These are phyloP conservation scores for Geopemphigus sp. DNA, from an alignment of 1,140 invertebrate genomes.

Conservation along the genomic window DNA sequence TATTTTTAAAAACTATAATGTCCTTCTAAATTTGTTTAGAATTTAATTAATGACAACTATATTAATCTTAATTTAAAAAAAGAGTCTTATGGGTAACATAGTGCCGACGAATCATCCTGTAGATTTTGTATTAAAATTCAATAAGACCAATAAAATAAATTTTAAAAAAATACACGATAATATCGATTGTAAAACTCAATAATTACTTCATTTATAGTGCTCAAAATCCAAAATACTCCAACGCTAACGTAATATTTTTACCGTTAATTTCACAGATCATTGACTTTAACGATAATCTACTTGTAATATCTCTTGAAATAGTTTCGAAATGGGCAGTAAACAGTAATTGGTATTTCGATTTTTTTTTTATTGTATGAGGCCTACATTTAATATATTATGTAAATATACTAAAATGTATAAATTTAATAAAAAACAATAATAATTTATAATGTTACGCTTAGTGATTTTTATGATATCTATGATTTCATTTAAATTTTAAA, in stretches of 20 bases:
- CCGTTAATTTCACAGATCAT: constrained; percentile 22
- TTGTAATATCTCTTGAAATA: background rate
- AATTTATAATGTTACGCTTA: background rate
- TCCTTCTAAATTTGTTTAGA: too few species aligned
- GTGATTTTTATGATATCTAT: too few species aligned
- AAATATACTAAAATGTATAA: too few species aligned
- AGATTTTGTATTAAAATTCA: too few species aligned
- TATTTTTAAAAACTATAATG: too few species aligned
- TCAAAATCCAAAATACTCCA: background rate
- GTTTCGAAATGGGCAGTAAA: background rate
- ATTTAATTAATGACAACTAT: too few species aligned
- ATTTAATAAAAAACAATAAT: background rate
- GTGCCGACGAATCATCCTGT: too few species aligned
- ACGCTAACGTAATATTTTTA: background rate
- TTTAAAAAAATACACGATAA: background rate
- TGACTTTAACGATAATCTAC: background rate
- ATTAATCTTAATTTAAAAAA: too few species aligned
- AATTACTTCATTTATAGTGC: too few species aligned
- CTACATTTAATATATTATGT: background rate
- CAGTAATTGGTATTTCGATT: background rate
- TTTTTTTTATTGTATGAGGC: background rate
- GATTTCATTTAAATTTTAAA: too few species aligned
- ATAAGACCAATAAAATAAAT: too few species aligned
- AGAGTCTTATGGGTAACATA: too few species aligned
- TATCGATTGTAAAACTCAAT: background rate